Evolutionary conservation across 2,113 vertebrate species (phyloP), one percentile per base, ranked within the genome.

Genomic region (Ciconia maguari): DNA sequence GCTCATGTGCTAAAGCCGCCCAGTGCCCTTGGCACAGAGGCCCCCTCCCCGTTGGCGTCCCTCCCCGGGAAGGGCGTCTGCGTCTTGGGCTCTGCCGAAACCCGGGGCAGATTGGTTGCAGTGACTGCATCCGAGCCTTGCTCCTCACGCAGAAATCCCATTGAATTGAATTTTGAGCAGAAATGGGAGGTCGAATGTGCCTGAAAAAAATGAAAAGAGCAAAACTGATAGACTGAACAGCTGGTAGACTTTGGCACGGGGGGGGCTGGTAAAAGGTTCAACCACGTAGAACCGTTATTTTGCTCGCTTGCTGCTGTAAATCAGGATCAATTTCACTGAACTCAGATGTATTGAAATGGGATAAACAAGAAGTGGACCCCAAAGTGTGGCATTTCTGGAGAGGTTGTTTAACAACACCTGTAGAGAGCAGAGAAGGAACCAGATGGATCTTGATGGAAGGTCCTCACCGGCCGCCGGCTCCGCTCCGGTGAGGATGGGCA

Each of bases 81-180:
- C 3, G 5, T 42, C 71, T 13, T 10, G 44, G 38, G n/a, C 32
- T 30, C 61, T 41, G 64, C 80, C 5, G 5, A 46, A 44, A 76
- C 12, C 32, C 1, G 0, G 11, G 41, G 32, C 76, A 49, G 19
- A 6, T 20, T 4, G 10, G 55, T n/a, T 11, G 3, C 60, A 1
- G 72, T 1, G 6, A 3, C 68, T 21, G 34, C 3, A 2, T 20
- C 41, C 0, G 6, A 72, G 70, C 60, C 49, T 30, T 14, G 11
- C 44, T 81, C 36, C 76, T 42, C 20, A 18, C 2, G 1, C 44
- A 52, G 70, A 51, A 80, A 70, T 34, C 62, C 57, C 49, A 3
- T 3, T 22, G n/a, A 46, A 36, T 3, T 32, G 77, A 24, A 8
- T 46, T 74, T 24, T 3, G 69, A 21, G 78, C 78, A n/a, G 79